Percentiles rank a stretch among this genome's conserved stretches.
Conservation (phyloP, 2,888 invertebrate genomes). For the Loripinus fragilis region DNA sequence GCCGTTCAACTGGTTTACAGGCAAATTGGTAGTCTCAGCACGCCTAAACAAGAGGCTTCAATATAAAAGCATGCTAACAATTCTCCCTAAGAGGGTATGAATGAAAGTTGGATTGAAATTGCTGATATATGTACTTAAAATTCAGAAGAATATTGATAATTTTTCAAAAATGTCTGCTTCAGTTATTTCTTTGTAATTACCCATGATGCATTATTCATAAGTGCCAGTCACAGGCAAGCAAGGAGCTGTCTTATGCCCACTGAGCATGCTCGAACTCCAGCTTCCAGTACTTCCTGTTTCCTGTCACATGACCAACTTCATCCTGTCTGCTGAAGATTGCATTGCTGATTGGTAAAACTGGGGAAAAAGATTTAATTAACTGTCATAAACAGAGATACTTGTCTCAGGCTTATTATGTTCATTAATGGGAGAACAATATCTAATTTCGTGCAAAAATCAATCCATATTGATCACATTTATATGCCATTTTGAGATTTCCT, state of each 20-base stretch:
- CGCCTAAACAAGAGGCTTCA: slow-evolving; percentile 10
- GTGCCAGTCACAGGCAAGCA: slow-evolving; percentile 43
- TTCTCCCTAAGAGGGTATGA: background rate
- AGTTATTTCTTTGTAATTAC: slow-evolving; percentile 16
- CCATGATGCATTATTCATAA: slow-evolving; percentile 31
- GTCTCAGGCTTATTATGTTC: slow-evolving; percentile 20
- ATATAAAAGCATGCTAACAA: background rate
- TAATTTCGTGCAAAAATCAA: slow-evolving; percentile 22
- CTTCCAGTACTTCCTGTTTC: slow-evolving; percentile 53
- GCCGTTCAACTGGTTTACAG: slow-evolving; percentile 15
- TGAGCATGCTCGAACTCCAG: slow-evolving; percentile 42
- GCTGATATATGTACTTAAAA: slow-evolving; percentile 9
- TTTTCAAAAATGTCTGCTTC: slow-evolving; percentile 21
- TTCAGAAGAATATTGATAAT: slow-evolving; percentile 10
- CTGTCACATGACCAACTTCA: slow-evolving; percentile 48
- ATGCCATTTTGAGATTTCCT: background rate
- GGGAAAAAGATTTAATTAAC: slow-evolving; percentile 41
- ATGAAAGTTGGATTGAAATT: slow-evolving; percentile 6
- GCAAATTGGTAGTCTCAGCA: slow-evolving; percentile 18
- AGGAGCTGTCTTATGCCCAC: slow-evolving; percentile 20
- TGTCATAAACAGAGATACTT: slow-evolving; percentile 49
- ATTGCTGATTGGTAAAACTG: slow-evolving; percentile 35
- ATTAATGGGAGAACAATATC: slow-evolving; percentile 27
- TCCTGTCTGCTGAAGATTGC: slow-evolving; percentile 38
- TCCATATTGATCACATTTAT: slow-evolving; percentile 24